Evolutionary conservation across 2,797 vertebrate species (phyloP), one percentile per base, ranked within the genome.

Genomic region (Myotis findleyi): DNA sequence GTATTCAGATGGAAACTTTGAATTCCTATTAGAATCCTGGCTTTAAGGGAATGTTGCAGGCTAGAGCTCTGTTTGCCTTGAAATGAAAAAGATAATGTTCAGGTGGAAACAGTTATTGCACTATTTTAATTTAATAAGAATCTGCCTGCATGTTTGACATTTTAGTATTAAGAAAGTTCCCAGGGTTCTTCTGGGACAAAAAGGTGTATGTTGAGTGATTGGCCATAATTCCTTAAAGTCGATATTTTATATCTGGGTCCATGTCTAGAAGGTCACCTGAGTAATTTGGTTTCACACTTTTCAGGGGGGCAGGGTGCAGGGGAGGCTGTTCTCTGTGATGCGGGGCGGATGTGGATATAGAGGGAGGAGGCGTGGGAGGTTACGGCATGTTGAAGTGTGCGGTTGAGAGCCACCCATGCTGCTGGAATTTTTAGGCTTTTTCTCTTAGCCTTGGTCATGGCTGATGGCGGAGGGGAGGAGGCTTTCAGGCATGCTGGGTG

Each of bases 81-180:
- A 87, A 94, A 71, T 86, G 75, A 87, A 91, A 91, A 95, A 71
- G 25, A 75, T 84, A 18, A 66, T 33, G 36, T 95, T 93, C 55
- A 73, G 69, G 30, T 51, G 21, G 33, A 94, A 94, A 91, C 49
- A 94, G 62, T 87, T 84, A 68, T 51, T 86, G 27, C 14, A 51
- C 62, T 90, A 13, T 25, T 91, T 91, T 88, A 79, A 86, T 91
- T 88, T 90, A 82, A 51, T 49, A 86, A 93, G 36, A 88, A 69
- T 36, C 85, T 82, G n/a, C 84, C 77, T 95, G 79, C 47, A 85
- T 88, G 30, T 55, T 90, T 92, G 79, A 80, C 51, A 90, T 94
- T 89, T 93, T 59, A 71, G 44, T 91, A 30, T 93, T 83, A 73
- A 71, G 53, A 93, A 72, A 73, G 57, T 49, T 94, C 91, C 30